Base-by-base conservation (phyloP, 2,888 invertebrate genomes). In the Odontocolon sp. region DNA sequence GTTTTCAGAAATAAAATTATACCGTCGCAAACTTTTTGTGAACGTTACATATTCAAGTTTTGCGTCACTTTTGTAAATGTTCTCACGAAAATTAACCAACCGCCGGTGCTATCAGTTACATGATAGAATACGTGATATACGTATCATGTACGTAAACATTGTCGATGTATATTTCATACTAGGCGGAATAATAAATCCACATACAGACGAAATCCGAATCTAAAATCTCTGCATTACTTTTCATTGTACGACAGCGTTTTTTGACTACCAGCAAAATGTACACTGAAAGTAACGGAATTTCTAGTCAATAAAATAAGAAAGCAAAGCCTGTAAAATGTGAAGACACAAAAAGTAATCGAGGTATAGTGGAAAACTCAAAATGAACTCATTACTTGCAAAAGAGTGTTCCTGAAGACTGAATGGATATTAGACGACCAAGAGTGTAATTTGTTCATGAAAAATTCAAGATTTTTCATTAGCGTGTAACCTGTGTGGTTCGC, bases 401-500 rank as follows among this genome's bases (percentile, higher is more conserved):
- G n/a, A 73, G 45, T 45, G 52, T 52, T 77, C 42, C 50, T 14
- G 31, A 18, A 50, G 18, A 40, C 18, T 9, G 18, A 36, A 9
- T 26, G 18, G 6, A 56, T 52, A 52, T 9, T 45, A 40, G 42
- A 38, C 23, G 36, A 40, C 42, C 52, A 42, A 54, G 78, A 76
- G 82, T 80, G 84, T 87, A 88, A 88, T 87, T 87, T 83, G 87
- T 87, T 87, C 87, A 89, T 89, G 87, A 87, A 89, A 89, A 88
- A 89, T 89, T 89, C 89, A 89, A 87, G 88, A 87, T 89, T 89
- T 89, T 89, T 89, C 89, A 89, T 89, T 89, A 89, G 87, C 88
- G 85, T 81, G 81, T 71, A 78, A 69, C 77, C 70, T 69, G 76
- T 52, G 70, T 57, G 52, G 67, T 28, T 47, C 14, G 14, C 18